These are phyloP conservation scores for Mastomys natalensis DNA, from an alignment of 2,113 vertebrate genomes.

Conservation along the genomic window DNA sequence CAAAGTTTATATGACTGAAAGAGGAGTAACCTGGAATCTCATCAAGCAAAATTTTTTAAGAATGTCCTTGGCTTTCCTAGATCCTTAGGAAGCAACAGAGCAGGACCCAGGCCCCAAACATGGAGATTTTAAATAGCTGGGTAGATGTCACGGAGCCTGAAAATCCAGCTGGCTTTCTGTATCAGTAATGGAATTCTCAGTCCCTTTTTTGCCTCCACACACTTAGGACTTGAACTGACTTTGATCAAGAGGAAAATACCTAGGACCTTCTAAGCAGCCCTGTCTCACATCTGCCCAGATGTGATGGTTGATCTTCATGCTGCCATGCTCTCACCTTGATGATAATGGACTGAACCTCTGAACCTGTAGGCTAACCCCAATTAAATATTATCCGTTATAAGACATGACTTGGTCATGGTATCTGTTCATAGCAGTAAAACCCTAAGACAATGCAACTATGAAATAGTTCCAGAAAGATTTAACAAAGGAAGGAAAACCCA, in stretches of 20 bases:
- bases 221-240: neutral
- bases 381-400: too few relatives aligned
- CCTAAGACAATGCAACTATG: too few relatives aligned
- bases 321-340: too few relatives aligned
- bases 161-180: neutral
- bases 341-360: too few relatives aligned
- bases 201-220: neutral
- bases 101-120: neutral
- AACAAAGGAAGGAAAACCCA: neutral
- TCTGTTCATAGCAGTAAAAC: too few relatives aligned
- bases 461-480: neutral
- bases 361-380: too few relatives aligned
- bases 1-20: neutral
- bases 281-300: neutral
- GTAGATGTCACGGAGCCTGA: neutral
- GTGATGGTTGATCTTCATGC: neutral
- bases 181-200: neutral
- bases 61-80: constrained; percentile 21
- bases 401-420: too few relatives aligned
- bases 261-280: neutral
- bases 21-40: constrained; percentile 40
- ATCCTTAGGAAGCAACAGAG: neutral
- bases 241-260: neutral
- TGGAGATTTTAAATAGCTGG: neutral
- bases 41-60: constrained; percentile 31